Evolutionary conservation across 2,888 invertebrate species (phyloP), one percentile per base, ranked within the genome.

Genomic region (Lucinisca nassula): DNA sequence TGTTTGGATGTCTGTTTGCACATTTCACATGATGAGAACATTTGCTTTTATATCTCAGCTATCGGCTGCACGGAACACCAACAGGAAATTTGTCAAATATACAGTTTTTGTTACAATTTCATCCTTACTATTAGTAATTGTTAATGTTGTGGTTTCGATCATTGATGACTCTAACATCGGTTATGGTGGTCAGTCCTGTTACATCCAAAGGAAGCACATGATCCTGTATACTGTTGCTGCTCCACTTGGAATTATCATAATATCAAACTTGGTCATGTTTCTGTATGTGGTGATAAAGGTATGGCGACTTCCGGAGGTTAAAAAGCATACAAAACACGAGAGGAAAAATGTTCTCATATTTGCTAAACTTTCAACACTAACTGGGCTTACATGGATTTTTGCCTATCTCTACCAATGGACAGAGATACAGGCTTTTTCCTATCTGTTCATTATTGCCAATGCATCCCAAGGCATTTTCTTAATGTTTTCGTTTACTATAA

Each of bases 391-490:
- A 12, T 81, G 74, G 55, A 24, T 81, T 1, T 81, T 81, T 81
- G 87, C 70, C 0, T 85, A 85, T 72, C 17, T 89, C 12, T 87
- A 85, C 67, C 87, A 89, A 79, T 85, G 84, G 49, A 81, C 79
- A 0, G 58, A 79, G 0, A 27, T 83, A 6, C 24, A 72, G 12
- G 35, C 77, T 0, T 87, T 89, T 72, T 76, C 83, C 0, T 89
- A 87, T 76, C 24, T 81, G 12, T 87, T 76, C 35, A 85, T 83
- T 4, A 35, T 89, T 45, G 70, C 85, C 17, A 85, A 83, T 70
- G 89, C 85, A 10, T 80, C 85, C 45, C 89, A 89, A 72, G 89
- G 89, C 27, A 21, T 89, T 6, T 87, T 89, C n/a, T 87, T 89
- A 27, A 85, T 89, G 85, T 17, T 85, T 30, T 85, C 89, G 10